These are phyloP conservation scores for Anastrepha obliqua DNA, from an alignment of 1,140 invertebrate species.

Conservation along the genomic window DNA sequence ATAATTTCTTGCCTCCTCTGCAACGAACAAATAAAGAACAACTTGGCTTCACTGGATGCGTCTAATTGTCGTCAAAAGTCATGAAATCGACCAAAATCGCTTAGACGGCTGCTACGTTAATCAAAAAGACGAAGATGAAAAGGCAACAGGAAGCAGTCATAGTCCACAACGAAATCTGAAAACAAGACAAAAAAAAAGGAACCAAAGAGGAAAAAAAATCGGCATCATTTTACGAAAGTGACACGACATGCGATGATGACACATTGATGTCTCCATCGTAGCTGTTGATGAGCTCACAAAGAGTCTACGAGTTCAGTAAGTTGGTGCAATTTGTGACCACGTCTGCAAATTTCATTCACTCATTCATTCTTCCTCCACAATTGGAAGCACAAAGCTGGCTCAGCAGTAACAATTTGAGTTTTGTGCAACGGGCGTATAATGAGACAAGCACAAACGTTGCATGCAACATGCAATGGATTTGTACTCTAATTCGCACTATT, in stretches of 20 bases:
- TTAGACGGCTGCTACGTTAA: too few relatives aligned
- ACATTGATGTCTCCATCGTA: neutral
- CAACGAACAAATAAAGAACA: too few relatives aligned
- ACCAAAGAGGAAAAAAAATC: too few relatives aligned
- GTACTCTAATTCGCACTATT: constrained; percentile 20
- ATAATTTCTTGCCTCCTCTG: too few relatives aligned
- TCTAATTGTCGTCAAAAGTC: too few relatives aligned
- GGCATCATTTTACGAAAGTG: neutral
- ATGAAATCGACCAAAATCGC: too few relatives aligned
- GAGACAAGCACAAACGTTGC: neutral
- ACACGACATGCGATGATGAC: neutral
- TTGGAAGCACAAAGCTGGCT: constrained; percentile 21
- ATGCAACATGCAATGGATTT: constrained; percentile 9
- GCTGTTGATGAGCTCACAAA: neutral
- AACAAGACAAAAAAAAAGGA: too few relatives aligned
- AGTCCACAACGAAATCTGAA: too few relatives aligned
- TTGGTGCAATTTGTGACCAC: constrained; percentile 3
- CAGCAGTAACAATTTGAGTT: constrained; percentile 25
- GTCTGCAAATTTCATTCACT: constrained; percentile 30
- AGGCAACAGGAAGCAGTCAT: too few relatives aligned
- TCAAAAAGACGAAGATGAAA: too few relatives aligned
- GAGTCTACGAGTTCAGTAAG: neutral
- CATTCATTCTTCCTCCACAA: neutral
- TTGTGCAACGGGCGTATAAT: neutral
- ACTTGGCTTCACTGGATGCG: too few relatives aligned